Base-by-base conservation (phyloP, 2,113 vertebrate genomes). In the Phylloscopus trochiloides region DNA sequence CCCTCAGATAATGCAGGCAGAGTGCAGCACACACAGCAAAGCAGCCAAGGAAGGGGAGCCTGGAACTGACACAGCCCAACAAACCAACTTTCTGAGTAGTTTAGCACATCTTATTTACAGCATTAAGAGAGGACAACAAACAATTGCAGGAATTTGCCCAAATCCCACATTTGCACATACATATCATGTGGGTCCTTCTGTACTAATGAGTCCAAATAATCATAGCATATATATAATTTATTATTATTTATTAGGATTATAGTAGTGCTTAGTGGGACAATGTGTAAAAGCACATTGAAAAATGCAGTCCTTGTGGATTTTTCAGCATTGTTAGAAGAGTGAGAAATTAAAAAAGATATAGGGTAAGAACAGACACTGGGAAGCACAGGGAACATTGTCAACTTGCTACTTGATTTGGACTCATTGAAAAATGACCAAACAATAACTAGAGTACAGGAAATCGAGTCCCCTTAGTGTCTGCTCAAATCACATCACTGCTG, bases 211-310 rank as follows among this genome's bases (percentile, higher is more conserved):
- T 65, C 72, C n/a, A 71, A 83, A 74, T 88, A 75, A 71, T 45
- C 68, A 3, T 58, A 83, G 86, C 34, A 48, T 77, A 86, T 38
- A 14, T 79, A 59, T 96, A 96, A 97, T 88, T 96, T 97, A 97
- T 96, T 96, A 31, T 77, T 96, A 97, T 97, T 97, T 96, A 96
- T 97, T 95, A 96, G 92, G 36, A 71, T 58, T 67, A n/a, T 14
- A 71, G 20, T 24, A 92, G 52, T 19, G 36, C 40, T 77, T 83
- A 78, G 48, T 9, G 18, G 55, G 43, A 48, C 31, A 50, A 0
- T 17, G 50, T 8, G 17, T 59, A 95, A 81, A 87, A 82, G 29
- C 52, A 81, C 67, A 36, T 26, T 71, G 63, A 32, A 74, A 75
- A 87, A 43, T 6, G 16, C 38, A 73, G 9, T n/a, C 58, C 34